These are phyloP conservation scores for Glaucidium brasilianum DNA, from an alignment of 2,113 vertebrate species.

Conservation along the genomic window DNA sequence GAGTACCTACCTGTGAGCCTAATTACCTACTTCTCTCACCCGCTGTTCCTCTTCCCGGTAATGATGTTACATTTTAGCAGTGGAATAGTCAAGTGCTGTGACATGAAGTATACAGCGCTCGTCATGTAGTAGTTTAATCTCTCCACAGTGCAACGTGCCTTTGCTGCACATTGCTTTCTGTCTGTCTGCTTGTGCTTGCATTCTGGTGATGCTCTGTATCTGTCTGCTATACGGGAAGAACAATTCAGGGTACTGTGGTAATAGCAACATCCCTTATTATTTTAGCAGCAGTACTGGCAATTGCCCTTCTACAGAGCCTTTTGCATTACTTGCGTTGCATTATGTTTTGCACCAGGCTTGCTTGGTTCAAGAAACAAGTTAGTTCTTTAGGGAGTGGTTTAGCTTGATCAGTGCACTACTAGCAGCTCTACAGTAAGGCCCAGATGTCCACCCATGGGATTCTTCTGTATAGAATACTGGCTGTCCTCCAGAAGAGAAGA, in stretches of 20 bases:
- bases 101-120: neutral
- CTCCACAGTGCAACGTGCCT: fast-evolving
- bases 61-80: neutral
- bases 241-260: neutral
- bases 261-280: neutral
- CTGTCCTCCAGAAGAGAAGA: neutral
- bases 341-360: neutral
- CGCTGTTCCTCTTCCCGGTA: neutral
- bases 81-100: neutral
- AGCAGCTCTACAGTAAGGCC: neutral
- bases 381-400: neutral
- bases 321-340: neutral
- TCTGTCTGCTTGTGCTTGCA: neutral
- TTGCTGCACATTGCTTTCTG: neutral
- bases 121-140: neutral
- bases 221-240: neutral
- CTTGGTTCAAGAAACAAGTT: neutral
- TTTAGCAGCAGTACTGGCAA: neutral
- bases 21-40: neutral
- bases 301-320: neutral
- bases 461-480: neutral
- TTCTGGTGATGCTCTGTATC: neutral
- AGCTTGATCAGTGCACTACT: neutral
- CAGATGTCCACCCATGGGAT: neutral
- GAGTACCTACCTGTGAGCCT: neutral